Evolutionary conservation across 2,113 vertebrate species (phyloP).

Genomic region (Pica pica): DNA sequence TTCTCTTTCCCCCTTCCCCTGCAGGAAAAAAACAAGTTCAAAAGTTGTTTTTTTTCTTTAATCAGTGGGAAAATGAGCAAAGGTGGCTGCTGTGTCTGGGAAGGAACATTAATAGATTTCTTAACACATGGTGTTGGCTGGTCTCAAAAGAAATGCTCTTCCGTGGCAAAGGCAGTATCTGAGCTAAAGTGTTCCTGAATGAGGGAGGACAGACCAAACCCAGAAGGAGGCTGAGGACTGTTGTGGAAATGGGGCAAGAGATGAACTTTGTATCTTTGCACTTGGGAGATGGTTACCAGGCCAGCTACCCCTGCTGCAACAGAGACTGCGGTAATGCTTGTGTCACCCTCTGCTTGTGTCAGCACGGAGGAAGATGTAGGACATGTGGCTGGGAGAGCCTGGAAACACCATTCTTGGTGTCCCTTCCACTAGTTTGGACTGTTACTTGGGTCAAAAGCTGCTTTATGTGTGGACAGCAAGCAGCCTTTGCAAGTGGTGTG

Average conservation of each 20-base stretch:
- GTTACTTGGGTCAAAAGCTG: not conserved
- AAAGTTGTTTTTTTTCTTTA: not conserved
- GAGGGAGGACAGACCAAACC: not conserved
- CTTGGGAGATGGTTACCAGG: not conserved
- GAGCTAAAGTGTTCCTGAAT: not conserved
- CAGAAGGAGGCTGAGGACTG: not conserved
- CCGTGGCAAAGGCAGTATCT: not conserved
- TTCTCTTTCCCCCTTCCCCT: not conserved
- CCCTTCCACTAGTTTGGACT: not conserved
- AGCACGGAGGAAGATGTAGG: not conserved
- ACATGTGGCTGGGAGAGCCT: not conserved
- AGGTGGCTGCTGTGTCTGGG: not conserved
- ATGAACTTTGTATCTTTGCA: not conserved
- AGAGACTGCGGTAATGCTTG: no score
- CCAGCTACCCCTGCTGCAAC: not conserved
- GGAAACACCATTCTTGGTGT: rapidly evolving
- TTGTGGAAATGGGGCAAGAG: not conserved
- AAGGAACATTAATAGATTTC: not conserved
- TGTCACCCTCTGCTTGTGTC: not conserved
- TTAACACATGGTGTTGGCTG: not conserved
- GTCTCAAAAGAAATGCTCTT: not conserved
- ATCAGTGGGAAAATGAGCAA: not conserved
- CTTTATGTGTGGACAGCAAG: rapidly evolving
- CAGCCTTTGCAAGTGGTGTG: not conserved
- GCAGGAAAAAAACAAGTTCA: not conserved